These are phyloP conservation scores for Pocillopora grandis DNA, from an alignment of 92 coral and sea anemone genomes.

Conservation along the genomic window DNA sequence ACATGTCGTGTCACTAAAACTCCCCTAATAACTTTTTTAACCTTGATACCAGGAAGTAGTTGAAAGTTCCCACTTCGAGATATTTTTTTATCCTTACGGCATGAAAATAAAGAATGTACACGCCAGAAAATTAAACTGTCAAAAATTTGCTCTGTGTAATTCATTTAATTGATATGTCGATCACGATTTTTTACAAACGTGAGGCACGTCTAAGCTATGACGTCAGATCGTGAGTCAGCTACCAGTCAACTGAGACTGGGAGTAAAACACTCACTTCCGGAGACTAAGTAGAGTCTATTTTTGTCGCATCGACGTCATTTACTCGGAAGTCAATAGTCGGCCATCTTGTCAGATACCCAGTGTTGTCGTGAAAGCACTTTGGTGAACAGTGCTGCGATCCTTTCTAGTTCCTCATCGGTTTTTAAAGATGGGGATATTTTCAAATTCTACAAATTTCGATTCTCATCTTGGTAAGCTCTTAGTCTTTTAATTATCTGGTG, in stretches of 20 bases:
- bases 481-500: background rate
- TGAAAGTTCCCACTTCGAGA: too few species aligned
- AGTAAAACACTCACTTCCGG: conserved; percentile 19
- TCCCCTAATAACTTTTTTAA: too few species aligned
- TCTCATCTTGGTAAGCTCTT: conserved; percentile 63
- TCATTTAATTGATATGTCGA: too few species aligned
- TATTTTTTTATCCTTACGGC: too few species aligned
- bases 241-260: background rate
- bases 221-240: conserved; percentile 34
- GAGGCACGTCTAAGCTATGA: background rate
- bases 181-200: background rate
- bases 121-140: too few species aligned
- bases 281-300: conserved; percentile 30
- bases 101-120: too few species aligned
- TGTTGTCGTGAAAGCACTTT: conserved; percentile 1
- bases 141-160: too few species aligned
- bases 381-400: background rate
- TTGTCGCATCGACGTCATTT: conserved; percentile 34
- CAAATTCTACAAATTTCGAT: conserved; percentile 73
- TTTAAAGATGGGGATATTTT: conserved; percentile 70
- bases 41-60: too few species aligned
- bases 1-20: too few species aligned
- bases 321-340: conserved; percentile 30
- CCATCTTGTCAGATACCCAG: conserved; percentile 28
- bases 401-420: background rate